phyloP scores from a whole-genome alignment of 2,888 invertebrate species.

The Stenotaenia linearis region DNA sequence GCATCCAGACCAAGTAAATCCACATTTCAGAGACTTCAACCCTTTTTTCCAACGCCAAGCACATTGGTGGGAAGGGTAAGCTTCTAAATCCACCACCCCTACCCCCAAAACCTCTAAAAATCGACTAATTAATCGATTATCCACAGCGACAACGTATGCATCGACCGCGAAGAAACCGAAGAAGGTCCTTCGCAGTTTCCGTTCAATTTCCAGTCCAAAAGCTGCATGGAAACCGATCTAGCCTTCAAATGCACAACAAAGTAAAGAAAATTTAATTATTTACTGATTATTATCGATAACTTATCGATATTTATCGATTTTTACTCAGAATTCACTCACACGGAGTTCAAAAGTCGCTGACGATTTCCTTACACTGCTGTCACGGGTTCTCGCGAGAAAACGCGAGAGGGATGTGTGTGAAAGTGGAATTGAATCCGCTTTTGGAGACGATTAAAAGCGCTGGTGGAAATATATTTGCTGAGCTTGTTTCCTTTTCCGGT shows the following conservation, averaged over 20 bases:
- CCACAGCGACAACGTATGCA: slow-evolving; percentile 57
- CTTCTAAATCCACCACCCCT: too few species aligned
- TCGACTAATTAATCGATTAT: neutral
- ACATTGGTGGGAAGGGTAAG: neutral
- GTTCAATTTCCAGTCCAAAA: neutral
- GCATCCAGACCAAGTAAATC: neutral
- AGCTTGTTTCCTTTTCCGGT: slow-evolving; percentile 53
- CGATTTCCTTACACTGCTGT: slow-evolving; percentile 62
- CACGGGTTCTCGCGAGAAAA: slow-evolving; percentile 56
- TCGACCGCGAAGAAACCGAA: slow-evolving; percentile 55
- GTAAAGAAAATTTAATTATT: neutral
- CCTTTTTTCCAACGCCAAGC: neutral
- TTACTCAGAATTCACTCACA: slow-evolving; percentile 53
- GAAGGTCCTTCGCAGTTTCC: slow-evolving; percentile 36
- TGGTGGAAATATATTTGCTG: slow-evolving; percentile 57
- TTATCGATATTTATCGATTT: neutral
- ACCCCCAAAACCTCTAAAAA: neutral
- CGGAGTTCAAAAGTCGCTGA: slow-evolving; percentile 58
- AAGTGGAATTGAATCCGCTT: slow-evolving; percentile 55
- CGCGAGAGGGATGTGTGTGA: slow-evolving; percentile 50
- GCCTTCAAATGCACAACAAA: slow-evolving; percentile 6
- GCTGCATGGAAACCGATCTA: neutral
- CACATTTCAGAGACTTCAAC: neutral
- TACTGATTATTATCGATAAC: neutral
- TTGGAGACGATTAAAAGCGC: slow-evolving; percentile 55